These are phyloP conservation scores for Melanophora roralis DNA, from an alignment of 2,888 invertebrate genomes.

Conservation along the genomic window DNA sequence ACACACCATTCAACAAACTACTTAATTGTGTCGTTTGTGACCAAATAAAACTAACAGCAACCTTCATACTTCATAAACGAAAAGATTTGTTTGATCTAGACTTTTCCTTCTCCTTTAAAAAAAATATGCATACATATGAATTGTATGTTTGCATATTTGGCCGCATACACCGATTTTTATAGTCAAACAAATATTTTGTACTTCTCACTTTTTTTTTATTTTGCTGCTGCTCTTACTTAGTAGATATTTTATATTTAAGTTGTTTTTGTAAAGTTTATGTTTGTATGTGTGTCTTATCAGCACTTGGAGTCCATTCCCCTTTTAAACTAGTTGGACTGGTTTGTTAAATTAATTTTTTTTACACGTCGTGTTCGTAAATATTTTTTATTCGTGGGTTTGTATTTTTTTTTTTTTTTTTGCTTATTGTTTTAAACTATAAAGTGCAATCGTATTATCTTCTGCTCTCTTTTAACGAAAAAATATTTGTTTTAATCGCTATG, in stretches of 20 bases:
- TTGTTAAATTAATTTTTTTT: slow-evolving; percentile 58
- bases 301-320: slow-evolving; percentile 65
- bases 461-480: slow-evolving; percentile 5
- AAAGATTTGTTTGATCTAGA: slow-evolving; percentile 29
- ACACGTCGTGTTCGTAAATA: slow-evolving; percentile 51
- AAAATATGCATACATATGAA: no score
- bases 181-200: no score
- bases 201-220: slow-evolving; percentile 4
- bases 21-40: background rate
- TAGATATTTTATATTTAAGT: no score
- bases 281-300: slow-evolving; percentile 48
- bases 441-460: slow-evolving; percentile 46
- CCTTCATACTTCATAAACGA: slow-evolving; percentile 23
- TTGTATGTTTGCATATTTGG: no score
- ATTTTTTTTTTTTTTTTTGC: slow-evolving; percentile 6
- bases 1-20: background rate
- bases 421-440: slow-evolving; percentile 27
- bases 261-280: slow-evolving; percentile 28
- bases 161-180: no score
- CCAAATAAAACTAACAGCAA: background rate
- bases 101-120: slow-evolving; percentile 2
- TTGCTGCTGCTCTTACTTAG: slow-evolving; percentile 28
- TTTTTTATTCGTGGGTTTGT: slow-evolving; percentile 27
- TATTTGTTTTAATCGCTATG: background rate
- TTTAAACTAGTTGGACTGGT: slow-evolving; percentile 64